Conservation (phyloP, 2,888 invertebrate genomes). For the Tupiocoris notatus region DNA sequence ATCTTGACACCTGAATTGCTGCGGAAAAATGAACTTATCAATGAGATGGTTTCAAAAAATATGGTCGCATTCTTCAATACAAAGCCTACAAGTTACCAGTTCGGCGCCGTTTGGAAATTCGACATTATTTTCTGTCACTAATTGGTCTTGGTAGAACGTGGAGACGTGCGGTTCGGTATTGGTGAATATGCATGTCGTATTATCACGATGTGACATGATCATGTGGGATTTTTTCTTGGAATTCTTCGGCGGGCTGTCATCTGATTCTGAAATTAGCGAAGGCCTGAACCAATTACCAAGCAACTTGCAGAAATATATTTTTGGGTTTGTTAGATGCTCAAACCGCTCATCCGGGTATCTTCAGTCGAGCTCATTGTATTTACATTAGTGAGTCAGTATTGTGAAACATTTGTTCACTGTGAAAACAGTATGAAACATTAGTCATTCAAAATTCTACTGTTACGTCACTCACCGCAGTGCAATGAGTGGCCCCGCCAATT, state of each 20-base stretch:
- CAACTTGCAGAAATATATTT: too few relatives aligned
- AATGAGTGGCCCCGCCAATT: conserved; percentile 79
- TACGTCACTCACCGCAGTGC: conserved; percentile 66
- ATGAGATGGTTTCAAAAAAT: too few relatives aligned
- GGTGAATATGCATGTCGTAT: conserved; percentile 72
- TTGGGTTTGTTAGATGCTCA: too few relatives aligned
- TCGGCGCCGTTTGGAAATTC: conserved; percentile 75
- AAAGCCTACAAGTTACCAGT: too few relatives aligned
- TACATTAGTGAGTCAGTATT: too few relatives aligned
- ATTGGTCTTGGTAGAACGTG: conserved; percentile 76
- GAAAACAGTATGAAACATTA: background rate
- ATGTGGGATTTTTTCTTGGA: conserved; percentile 6
- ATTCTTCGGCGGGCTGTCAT: conserved; percentile 2
- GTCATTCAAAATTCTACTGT: background rate
- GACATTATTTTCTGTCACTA: conserved; percentile 71
- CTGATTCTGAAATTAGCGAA: background rate
- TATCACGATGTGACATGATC: conserved; percentile 53
- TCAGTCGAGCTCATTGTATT: too few relatives aligned
- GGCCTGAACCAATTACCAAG: too few relatives aligned
- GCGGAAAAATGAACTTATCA: conserved; percentile 36
- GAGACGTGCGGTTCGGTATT: conserved; percentile 78
- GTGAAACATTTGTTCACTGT: background rate
- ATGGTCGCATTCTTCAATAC: too few relatives aligned
- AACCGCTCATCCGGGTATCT: too few relatives aligned
- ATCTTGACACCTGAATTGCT: conserved; percentile 70